Conservation (phyloP, 23 tunicate species). For the Phallusia fumigata region DNA sequence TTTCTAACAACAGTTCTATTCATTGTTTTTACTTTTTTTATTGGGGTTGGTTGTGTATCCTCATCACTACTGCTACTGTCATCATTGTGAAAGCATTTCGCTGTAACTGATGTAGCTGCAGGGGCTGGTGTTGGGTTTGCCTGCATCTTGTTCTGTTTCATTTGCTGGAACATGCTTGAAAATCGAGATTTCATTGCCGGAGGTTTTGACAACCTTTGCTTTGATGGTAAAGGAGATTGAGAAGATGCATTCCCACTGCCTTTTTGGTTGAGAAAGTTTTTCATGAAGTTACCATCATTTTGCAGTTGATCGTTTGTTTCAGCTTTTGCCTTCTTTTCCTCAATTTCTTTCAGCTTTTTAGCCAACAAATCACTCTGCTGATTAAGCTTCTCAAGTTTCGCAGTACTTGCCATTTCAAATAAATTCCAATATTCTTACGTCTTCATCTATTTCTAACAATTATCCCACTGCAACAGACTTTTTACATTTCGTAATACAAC, state of each 20-base stretch:
- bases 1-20: background rate
- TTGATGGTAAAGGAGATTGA: background rate
- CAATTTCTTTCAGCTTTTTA: constrained; percentile 49
- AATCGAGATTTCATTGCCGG: constrained; percentile 62
- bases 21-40: background rate
- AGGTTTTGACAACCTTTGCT: constrained; percentile 6
- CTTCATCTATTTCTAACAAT: background rate
- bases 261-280: constrained; percentile 65
- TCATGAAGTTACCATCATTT: constrained; percentile 84
- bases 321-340: constrained; percentile 17
- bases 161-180: constrained; percentile 83
- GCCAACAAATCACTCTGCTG: constrained; percentile 50
- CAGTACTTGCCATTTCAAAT: background rate
- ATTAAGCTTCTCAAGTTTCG: constrained; percentile 40
- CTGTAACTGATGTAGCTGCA: constrained; percentile 24
- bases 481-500: background rate
- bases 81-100: constrained; percentile 62
- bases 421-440: background rate
- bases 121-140: background rate
- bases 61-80: constrained; percentile 59
- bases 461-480: constrained; percentile 4
- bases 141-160: constrained; percentile 60
- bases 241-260: background rate
- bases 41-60: constrained; percentile 9
- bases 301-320: background rate